These are phyloP conservation scores for Beroe ovata DNA, from an alignment of 37 sponge, comb jelly and placozoan genomes.

Conservation along the genomic window DNA sequence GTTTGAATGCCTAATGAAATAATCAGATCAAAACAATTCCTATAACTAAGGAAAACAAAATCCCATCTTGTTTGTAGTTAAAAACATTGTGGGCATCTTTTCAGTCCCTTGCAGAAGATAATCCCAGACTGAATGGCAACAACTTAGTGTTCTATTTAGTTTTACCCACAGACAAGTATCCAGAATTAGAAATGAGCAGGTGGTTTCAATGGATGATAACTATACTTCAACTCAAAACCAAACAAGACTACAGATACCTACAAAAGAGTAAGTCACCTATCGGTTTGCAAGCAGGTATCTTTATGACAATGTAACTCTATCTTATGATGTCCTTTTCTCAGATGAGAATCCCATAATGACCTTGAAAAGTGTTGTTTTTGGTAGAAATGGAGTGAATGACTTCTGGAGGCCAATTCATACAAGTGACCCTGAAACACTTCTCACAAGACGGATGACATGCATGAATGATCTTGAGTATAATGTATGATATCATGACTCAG, in stretches of 20 bases:
- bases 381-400: background rate
- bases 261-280: background rate
- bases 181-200: background rate
- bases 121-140: background rate
- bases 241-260: background rate
- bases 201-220: conserved; percentile 58
- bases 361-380: conserved; percentile 30
- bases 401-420: conserved; percentile 8
- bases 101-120: conserved; percentile 36
- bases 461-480: background rate
- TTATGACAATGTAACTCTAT: no score
- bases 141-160: conserved; percentile 30
- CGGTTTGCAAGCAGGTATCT: no score
- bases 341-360: conserved; percentile 13
- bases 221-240: background rate
- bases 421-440: background rate
- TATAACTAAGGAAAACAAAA: no score
- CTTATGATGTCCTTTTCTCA: no score
- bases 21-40: background rate
- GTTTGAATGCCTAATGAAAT: no score
- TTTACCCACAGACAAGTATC: conserved; percentile 6
- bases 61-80: no score
- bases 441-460: background rate
- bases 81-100: no score
- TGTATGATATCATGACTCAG: no score